phyloP scores from a whole-genome alignment of 2,797 vertebrate genomes.

The Sus cebifrons region DNA sequence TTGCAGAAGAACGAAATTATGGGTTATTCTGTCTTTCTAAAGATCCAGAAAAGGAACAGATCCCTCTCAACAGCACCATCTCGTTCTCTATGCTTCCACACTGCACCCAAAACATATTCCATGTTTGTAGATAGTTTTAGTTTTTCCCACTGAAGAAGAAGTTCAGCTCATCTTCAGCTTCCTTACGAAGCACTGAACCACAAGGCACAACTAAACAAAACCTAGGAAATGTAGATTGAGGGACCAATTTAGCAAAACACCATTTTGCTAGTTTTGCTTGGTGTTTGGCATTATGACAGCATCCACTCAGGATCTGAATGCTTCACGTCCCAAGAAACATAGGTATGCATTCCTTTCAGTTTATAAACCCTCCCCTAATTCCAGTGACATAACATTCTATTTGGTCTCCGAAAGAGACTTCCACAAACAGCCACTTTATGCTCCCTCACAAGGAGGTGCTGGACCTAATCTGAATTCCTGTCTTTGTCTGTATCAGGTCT shows the following conservation, averaged over 20 bases:
- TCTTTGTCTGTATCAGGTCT: not conserved
- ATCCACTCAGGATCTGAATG: conserved; percentile 19
- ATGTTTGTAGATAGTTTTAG: not conserved
- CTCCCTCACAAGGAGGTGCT: not conserved
- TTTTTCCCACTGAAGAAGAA: conserved; percentile 59
- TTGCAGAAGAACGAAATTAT: not conserved
- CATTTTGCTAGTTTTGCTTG: not conserved
- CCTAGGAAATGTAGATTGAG: not conserved
- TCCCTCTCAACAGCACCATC: not conserved
- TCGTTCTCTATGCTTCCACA: not conserved
- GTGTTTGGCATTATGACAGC: not conserved
- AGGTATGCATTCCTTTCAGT: not conserved
- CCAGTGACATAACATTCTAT: not conserved
- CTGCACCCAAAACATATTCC: not conserved
- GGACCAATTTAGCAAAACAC: no score
- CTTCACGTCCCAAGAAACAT: conserved; percentile 50
- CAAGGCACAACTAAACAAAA: conserved; percentile 46
- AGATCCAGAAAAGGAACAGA: not conserved
- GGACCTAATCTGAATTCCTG: not conserved
- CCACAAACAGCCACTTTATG: not conserved
- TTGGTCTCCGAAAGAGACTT: conserved; percentile 34
- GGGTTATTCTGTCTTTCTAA: not conserved
- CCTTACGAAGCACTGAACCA: conserved; percentile 34
- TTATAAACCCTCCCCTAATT: not conserved
- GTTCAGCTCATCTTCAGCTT: conserved; percentile 24